Evolutionary conservation across 2,113 vertebrate species (phyloP).

Genomic region (Hyla sarda): DNA sequence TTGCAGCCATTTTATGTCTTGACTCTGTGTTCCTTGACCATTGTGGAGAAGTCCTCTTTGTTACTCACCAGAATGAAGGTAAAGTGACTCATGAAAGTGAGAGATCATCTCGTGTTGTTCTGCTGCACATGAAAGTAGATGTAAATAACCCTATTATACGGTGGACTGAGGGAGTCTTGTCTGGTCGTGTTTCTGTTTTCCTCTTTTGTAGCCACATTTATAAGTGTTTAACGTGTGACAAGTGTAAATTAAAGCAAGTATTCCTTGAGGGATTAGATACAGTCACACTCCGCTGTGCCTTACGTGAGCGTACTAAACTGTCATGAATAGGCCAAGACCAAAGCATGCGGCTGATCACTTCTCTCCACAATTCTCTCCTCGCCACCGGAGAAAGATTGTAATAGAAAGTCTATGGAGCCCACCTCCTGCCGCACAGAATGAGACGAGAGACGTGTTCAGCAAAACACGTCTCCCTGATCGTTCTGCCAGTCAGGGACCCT

Average conservation of each 20-base stretch:
- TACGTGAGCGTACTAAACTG: background rate
- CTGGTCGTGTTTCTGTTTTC: background rate
- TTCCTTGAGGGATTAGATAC: background rate
- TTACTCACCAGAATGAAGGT: slow-evolving; percentile 80
- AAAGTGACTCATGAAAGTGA: slow-evolving; percentile 48
- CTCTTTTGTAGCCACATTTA: background rate
- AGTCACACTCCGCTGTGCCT: background rate
- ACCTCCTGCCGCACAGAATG: too few species aligned
- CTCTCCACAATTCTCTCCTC: too few species aligned
- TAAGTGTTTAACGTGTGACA: background rate
- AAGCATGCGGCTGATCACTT: too few species aligned
- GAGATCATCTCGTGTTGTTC: background rate
- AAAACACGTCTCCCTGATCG: too few species aligned
- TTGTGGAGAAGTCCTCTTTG: slow-evolving; percentile 80
- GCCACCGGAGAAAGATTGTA: too few species aligned
- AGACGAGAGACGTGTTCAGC: too few species aligned
- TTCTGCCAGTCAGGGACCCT: too few species aligned
- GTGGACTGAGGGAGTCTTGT: background rate
- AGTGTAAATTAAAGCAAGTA: background rate
- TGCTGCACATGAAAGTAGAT: slow-evolving; percentile 2
- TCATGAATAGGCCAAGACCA: background rate
- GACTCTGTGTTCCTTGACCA: slow-evolving; percentile 81
- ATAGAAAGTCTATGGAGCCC: too few species aligned
- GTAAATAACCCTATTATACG: background rate
- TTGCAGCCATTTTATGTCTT: slow-evolving; percentile 80